Conservation (phyloP, 2,797 vertebrate species). For the Esox masquinongy region DNA sequence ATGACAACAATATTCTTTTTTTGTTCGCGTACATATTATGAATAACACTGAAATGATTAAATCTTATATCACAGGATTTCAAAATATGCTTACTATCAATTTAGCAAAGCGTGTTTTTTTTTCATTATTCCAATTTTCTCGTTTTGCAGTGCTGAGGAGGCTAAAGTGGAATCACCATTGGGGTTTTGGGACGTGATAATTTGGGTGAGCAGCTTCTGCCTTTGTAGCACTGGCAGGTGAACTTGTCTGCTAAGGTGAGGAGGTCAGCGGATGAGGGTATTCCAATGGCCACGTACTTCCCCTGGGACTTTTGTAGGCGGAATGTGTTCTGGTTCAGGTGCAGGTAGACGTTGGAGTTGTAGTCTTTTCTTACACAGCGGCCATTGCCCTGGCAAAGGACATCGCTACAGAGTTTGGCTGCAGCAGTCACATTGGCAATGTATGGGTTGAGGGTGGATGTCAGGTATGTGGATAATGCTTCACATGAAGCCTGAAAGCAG, state of each 20-base stretch:
- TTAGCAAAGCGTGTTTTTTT: too few species aligned
- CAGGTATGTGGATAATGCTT: conserved; percentile 74
- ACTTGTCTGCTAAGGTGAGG: conserved; percentile 61
- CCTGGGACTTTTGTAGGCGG: conserved; percentile 59
- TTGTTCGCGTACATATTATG: too few species aligned
- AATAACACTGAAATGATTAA: too few species aligned
- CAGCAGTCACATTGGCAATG: conserved; percentile 84
- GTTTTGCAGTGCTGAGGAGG: neutral
- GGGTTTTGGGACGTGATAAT: neutral
- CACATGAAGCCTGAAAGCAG: conserved; percentile 73
- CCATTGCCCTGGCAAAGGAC: conserved; percentile 79
- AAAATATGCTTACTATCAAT: too few species aligned
- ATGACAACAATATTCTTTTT: too few species aligned
- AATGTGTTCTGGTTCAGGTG: conserved; percentile 78
- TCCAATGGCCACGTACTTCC: conserved; percentile 69
- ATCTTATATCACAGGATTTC: too few species aligned
- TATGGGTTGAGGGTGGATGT: conserved; percentile 77
- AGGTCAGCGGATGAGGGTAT: conserved; percentile 70
- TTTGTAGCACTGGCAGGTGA: conserved; percentile 80
- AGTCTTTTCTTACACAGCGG: conserved; percentile 76
- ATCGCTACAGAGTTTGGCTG: conserved; percentile 81
- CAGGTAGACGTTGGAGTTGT: conserved; percentile 77
- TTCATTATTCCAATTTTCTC: neutral
- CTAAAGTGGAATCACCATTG: conserved; percentile 8
- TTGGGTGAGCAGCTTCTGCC: conserved; percentile 35